These are phyloP conservation scores for Cantharis lateralis DNA, from an alignment of 2,888 invertebrate species.

Conservation along the genomic window DNA sequence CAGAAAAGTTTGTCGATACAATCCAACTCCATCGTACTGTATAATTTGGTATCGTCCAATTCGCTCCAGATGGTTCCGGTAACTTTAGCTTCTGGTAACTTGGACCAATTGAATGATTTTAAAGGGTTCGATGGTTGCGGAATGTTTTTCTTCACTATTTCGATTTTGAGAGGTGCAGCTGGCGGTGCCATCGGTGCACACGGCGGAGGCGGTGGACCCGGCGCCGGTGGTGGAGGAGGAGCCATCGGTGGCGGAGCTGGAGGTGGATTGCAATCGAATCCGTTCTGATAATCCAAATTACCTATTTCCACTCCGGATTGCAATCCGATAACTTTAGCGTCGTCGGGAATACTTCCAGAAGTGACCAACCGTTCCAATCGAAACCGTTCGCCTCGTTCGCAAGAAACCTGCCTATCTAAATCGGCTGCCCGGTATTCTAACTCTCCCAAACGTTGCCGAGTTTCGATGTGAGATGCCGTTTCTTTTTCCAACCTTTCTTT, in stretches of 20 bases:
- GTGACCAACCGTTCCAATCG: slow-evolving; percentile 85
- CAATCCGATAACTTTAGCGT: slow-evolving; percentile 76
- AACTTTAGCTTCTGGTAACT: slow-evolving; percentile 87
- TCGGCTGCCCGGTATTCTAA: slow-evolving; percentile 60
- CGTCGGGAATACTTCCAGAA: slow-evolving; percentile 91
- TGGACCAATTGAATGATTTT: slow-evolving; percentile 98
- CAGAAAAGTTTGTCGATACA: slow-evolving; percentile 93
- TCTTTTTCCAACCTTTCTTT: slow-evolving; percentile 90
- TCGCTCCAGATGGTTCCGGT: slow-evolving; percentile 95
- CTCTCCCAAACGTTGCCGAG: slow-evolving; percentile 74
- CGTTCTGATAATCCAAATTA: slow-evolving; percentile 37
- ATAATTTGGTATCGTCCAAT: slow-evolving; percentile 89
- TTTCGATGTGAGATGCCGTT: slow-evolving; percentile 84
- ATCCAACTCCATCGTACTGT: slow-evolving; percentile 88
- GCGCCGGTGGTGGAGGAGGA: slow-evolving; percentile 44
- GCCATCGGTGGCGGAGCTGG: slow-evolving; percentile 48
- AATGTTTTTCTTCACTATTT: slow-evolving; percentile 79
- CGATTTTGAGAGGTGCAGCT: slow-evolving; percentile 61
- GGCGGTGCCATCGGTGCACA: slow-evolving; percentile 65
- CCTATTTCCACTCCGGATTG: slow-evolving; percentile 46
- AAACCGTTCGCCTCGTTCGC: slow-evolving; percentile 79
- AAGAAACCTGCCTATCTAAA: slow-evolving; percentile 66
- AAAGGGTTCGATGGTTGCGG: slow-evolving; percentile 91
- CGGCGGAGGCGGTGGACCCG: slow-evolving; percentile 55
- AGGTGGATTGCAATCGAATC: slow-evolving; percentile 44